Evolutionary conservation across 2,113 vertebrate genomes (phyloP).

Genomic region (Gallinago media): DNA sequence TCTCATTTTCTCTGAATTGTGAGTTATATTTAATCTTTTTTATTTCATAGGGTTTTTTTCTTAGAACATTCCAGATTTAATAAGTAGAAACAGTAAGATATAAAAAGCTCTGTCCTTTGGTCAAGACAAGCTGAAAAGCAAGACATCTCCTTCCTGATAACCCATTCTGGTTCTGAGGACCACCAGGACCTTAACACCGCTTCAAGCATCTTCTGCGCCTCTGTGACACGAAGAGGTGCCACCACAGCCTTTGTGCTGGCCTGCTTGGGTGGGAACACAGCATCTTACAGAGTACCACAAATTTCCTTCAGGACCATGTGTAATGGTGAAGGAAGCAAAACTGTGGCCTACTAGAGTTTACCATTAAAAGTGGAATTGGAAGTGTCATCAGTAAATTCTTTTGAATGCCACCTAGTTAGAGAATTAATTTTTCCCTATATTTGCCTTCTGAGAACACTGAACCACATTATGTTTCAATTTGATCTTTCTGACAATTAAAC

Average conservation of each 20-base stretch:
- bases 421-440: not conserved
- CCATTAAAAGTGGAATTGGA: not conserved
- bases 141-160: not conserved
- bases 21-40: slow-evolving; percentile 17
- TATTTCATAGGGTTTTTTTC: not conserved
- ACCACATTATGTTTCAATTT: not conserved
- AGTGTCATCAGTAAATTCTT: not conserved
- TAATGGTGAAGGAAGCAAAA: not conserved
- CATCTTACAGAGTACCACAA: not conserved
- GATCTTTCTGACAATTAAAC: not conserved
- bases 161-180: not conserved
- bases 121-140: not conserved
- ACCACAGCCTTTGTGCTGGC: not conserved
- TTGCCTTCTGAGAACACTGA: not conserved
- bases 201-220: not conserved
- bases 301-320: not conserved
- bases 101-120: not conserved
- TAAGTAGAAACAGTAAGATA: not conserved
- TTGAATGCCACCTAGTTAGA: not conserved
- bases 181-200: not conserved
- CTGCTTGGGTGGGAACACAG: not conserved
- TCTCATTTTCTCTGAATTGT: slow-evolving; percentile 33
- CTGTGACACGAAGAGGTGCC: fast-evolving
- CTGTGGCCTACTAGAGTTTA: not conserved
- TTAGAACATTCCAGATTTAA: slow-evolving; percentile 10